These are phyloP conservation scores for Anadara kagoshimensis DNA, from an alignment of 1,140 invertebrate species.

Conservation along the genomic window DNA sequence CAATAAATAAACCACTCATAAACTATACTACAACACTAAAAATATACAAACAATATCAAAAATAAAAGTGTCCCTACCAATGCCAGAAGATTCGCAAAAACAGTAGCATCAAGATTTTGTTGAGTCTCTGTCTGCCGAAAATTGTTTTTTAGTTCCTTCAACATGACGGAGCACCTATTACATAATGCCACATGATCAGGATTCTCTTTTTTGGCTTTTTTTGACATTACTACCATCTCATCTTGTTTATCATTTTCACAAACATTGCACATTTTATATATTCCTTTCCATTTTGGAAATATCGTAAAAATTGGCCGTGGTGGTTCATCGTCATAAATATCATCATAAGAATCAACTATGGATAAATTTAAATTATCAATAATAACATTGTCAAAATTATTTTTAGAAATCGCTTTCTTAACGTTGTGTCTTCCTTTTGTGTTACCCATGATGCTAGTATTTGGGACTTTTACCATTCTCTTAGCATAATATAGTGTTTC, in stretches of 20 bases:
- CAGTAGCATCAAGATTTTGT: constrained; percentile 27
- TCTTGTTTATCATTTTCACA: constrained; percentile 27
- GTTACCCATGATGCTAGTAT: background rate
- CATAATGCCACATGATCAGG: constrained; percentile 31
- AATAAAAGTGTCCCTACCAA: constrained; percentile 34
- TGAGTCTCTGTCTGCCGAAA: constrained; percentile 8
- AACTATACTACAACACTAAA: too few species aligned
- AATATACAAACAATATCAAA: too few species aligned
- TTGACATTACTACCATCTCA: constrained; percentile 4
- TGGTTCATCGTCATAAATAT: too few species aligned
- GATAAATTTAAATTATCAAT: too few species aligned
- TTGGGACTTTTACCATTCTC: constrained; percentile 5
- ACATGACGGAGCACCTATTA: constrained; percentile 26
- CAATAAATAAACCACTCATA: too few species aligned
- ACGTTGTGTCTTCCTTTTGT: too few species aligned
- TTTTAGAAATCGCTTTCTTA: too few species aligned
- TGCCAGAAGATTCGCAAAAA: constrained; percentile 43
- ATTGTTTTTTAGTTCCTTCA: constrained; percentile 31
- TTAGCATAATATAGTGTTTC: background rate
- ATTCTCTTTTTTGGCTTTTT: constrained; percentile 4
- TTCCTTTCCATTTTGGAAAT: constrained; percentile 43
- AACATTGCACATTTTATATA: constrained; percentile 39
- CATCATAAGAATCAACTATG: too few species aligned
- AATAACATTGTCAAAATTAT: too few species aligned
- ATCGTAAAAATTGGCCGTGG: constrained; percentile 6